A percentile compares a stretch with the other conserved stretches of the same genome.
phyloP scores from a whole-genome alignment of 2,888 invertebrate species.

The Drosophila infuscata region DNA sequence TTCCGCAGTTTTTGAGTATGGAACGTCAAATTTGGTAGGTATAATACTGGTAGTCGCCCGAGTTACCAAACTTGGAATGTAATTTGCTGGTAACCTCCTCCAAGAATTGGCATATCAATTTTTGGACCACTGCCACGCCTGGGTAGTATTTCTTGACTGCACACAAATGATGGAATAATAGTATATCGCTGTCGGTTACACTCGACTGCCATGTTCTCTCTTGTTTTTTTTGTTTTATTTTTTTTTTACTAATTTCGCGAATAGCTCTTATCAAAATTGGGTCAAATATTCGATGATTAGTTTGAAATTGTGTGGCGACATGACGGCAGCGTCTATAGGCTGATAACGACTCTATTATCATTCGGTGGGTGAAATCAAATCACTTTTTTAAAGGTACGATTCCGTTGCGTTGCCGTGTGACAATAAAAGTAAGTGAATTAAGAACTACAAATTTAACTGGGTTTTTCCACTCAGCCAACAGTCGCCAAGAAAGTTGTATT shows the following conservation, averaged over 20 bases:
- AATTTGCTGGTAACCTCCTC: too few species aligned
- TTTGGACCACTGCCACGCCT: too few species aligned
- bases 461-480: not conserved
- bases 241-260: slow-evolving; percentile 13
- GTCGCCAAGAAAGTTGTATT: not conserved
- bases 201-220: too few species aligned
- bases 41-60: too few species aligned
- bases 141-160: too few species aligned
- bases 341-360: slow-evolving; percentile 14
- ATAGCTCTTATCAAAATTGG: slow-evolving; percentile 30
- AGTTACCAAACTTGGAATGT: too few species aligned
- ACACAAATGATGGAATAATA: too few species aligned
- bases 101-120: too few species aligned
- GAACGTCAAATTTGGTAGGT: too few species aligned
- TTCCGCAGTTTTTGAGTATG: too few species aligned
- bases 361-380: slow-evolving; percentile 2
- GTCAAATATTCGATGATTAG: slow-evolving; percentile 31
- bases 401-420: not conserved
- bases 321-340: not conserved
- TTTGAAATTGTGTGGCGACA: not conserved
- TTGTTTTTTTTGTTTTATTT: not conserved
- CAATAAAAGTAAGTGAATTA: slow-evolving; percentile 2
- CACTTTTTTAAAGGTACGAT: not conserved
- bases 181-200: too few species aligned
- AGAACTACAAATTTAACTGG: not conserved